Base-by-base conservation (phyloP, 2,797 vertebrate genomes). In the Phrynocephalus guinanensis region DNA sequence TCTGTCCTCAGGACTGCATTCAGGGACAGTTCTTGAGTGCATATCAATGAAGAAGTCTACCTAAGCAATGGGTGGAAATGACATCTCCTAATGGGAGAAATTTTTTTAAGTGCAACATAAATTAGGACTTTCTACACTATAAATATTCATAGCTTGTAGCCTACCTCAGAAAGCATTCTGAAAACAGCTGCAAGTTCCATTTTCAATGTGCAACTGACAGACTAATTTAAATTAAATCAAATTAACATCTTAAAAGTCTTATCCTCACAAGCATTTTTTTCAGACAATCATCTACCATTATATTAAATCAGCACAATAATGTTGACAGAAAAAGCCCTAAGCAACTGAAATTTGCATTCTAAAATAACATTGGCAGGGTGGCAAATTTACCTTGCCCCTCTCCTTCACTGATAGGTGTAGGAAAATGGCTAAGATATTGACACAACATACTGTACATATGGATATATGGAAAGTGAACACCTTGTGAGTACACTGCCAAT, bases 171-270 rank as follows among this genome's bases (percentile, higher is more conserved):
- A 96, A 96, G 95, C 95, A 96, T 95, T 87, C 92, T 90, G 89
- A 94, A 95, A 94, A 93, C 91, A 95, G 94, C 92, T 95, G 95
- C 94, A 95, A 95, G 93, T 95, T 96, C 94, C 94, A 94, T 93
- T 93, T 94, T 91, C 90, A 68, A 30, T 88, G 89, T 92, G 92
- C 92, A 87, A 94, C 88, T 96, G 96, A 96, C 95, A 96, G 94
- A 85, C 92, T 96, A 92, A 97, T 97, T 96, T 97, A 95, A 96
- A 94, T 92, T 95, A 95, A 89, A 95, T 94, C 91, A 95, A 96
- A 97, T 97, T 96, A 97, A 95, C 96, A 96, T 96, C 94, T 97
- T 96, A 96, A 96, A 96, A 94, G 92, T 80, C 2, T 84, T 81
- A 68, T 90, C 90, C 85, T 87, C 22, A 48, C 88, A 79, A 88